Base-by-base conservation (phyloP, 2,797 vertebrate genomes). In the Micromesistius poutassou region DNA sequence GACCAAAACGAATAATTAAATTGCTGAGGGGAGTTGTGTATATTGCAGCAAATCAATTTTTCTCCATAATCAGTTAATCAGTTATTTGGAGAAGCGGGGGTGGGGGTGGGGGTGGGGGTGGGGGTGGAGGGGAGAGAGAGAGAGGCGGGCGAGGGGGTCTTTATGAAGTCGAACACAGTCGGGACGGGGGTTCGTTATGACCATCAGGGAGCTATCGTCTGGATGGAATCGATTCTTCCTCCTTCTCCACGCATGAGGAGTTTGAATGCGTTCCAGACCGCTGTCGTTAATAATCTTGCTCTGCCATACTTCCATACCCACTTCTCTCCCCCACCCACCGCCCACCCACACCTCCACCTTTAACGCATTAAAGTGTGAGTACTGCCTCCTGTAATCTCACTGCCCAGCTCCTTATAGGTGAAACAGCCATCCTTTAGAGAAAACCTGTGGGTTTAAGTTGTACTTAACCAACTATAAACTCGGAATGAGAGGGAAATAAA, bases 31-130 rank as follows among this genome's bases (percentile, higher is more conserved):
- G 82, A 82, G 82, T 87, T 88, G 74, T 82, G 73, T 84, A 77
- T 81, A 87, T 88, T 86, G 80, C 86, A 84, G 82, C 85, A 90
- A 89, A 93, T 94, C 90, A 89, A 89, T 91, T 87, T 82, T 82
- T 80, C 55, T 77, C 85, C 86, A 86, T 92, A 86, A 93, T 91
- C 80, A 86, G 86, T 89, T 89, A n/a, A 55, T 55, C 46, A 55
- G 83, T 81, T 89, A 83, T 78, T 31, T 76, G 82, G 76, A 78
- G 79, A 71, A 42, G 40, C 4, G 10, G 38, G 79, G 87, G 82
- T 80, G 85, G 3, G n/a, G n/a, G n/a, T n/a, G n/a, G n/a, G n/a
- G n/a, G n/a, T n/a, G n/a, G n/a, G n/a, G 3, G 9, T 28, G 38
- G n/a, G 0, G 73, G 38, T n/a, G 8, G 40, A 38, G 7, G 4